These are phyloP conservation scores for Aldabrachelys gigantea DNA, from an alignment of 2,113 vertebrate genomes.

Conservation along the genomic window DNA sequence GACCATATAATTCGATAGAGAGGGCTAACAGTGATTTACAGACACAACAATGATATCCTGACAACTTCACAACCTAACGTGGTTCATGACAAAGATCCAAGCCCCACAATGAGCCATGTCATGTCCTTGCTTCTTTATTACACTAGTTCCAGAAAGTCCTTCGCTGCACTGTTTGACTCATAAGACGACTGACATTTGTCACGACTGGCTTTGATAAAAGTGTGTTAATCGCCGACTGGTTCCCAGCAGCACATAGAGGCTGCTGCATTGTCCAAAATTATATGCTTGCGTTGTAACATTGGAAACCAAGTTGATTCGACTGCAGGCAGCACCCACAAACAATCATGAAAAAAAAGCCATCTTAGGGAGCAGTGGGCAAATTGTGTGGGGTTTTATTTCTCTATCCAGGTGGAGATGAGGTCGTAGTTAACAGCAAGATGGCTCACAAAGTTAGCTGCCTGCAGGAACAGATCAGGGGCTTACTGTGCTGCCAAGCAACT, in stretches of 20 bases:
- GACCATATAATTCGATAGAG: not conserved
- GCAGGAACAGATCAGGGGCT: not conserved
- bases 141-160: slow-evolving; percentile 9
- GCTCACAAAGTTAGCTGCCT: not conserved
- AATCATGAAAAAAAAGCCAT: not conserved
- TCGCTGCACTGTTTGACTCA: not conserved
- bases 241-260: not conserved
- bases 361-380: not conserved
- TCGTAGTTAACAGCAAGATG: slow-evolving; percentile 13
- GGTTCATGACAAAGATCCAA: not conserved
- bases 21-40: not conserved
- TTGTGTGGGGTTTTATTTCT: fast-evolving
- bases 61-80: not conserved
- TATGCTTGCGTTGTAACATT: not conserved
- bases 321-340: not conserved
- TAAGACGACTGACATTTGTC: not conserved
- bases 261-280: not conserved
- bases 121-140: not conserved
- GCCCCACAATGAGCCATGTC: not conserved
- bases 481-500: not conserved
- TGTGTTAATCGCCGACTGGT: not conserved
- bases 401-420: not conserved
- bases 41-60: not conserved
- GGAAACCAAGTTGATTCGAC: slow-evolving; percentile 14
- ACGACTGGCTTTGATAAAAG: not conserved